Base-by-base conservation (phyloP, 2,797 vertebrate genomes). In the Oryzias dopingdopingensis region DNA sequence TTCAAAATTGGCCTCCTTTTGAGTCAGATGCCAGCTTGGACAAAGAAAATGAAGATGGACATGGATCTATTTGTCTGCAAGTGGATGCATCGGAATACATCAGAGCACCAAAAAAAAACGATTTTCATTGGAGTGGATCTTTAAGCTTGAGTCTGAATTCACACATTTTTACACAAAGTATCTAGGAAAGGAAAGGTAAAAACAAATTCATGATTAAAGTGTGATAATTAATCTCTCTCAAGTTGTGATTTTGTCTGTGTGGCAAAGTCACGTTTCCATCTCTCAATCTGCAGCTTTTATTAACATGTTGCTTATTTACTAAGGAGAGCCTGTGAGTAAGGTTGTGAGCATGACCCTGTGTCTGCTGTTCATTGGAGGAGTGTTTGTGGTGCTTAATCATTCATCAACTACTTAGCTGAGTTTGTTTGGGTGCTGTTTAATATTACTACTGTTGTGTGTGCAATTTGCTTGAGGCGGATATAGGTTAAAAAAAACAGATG, bases 221-320 rank as follows among this genome's bases (percentile, higher is more conserved):
- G 32, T 52, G 18, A 7, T 3, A 47, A 17, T 32, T 48, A 32
- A 32, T 62, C 56, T 47, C 12, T 40, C 8, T 61, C 3, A 18
- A 5, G 8, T 42, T 40, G 7, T 22, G 20, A 1, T 17, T 44
- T 55, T 12, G 4, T 15, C 20, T 15, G n/a, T 29, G 16, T 42
- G 17, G 14, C 42, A 6, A 18, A 16, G 8, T 15, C 6, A 14
- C 22, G 15, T 17, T 63, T 37, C 26, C 20, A 44, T 45, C 16
- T 24, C 47, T 16, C 10, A 15, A 6, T 29, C 4, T 26, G 8
- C 23, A 56, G n/a, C 52, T 62, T 49, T 54, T 22, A 24, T 67
- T 62, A 52, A 43, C 73, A n/a, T 62, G 80, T 83, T 73, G 71
- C 64, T 85, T 62, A 89, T 86, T 86, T 77, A 84, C 87, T 65